phyloP scores from a whole-genome alignment of 2,113 vertebrate species.

The Eonycteris spelaea region DNA sequence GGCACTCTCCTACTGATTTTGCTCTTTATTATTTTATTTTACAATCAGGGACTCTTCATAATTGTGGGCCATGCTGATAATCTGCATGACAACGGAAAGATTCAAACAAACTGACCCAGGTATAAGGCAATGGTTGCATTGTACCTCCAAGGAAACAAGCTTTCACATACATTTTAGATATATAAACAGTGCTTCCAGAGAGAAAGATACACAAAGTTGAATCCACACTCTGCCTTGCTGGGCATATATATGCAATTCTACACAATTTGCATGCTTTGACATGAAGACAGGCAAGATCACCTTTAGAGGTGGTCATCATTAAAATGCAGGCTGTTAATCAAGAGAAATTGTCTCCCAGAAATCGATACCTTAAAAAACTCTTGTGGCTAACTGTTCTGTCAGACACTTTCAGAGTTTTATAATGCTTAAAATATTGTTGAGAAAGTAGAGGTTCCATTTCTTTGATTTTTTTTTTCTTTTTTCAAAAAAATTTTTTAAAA shows the following conservation, averaged over 20 bases:
- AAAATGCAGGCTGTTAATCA: slow-evolving; percentile 59
- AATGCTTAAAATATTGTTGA: slow-evolving; percentile 60
- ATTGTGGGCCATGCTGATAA: slow-evolving; percentile 66
- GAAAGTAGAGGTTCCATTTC: slow-evolving; percentile 38
- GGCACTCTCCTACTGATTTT: slow-evolving; percentile 60
- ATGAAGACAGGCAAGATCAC: not conserved
- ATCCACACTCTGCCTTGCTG: not conserved
- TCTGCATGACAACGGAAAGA: slow-evolving; percentile 62
- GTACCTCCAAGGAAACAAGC: not conserved
- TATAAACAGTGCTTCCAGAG: not conserved
- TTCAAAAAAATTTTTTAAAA: not conserved
- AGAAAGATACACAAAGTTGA: not conserved
- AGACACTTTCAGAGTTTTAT: slow-evolving; percentile 68
- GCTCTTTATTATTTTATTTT: slow-evolving; percentile 75
- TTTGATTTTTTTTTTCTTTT: slow-evolving; percentile 52
- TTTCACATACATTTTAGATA: slow-evolving; percentile 39
- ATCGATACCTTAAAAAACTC: slow-evolving; percentile 62
- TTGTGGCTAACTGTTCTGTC: slow-evolving; percentile 56
- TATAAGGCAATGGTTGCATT: slow-evolving; percentile 4
- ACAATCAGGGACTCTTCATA: slow-evolving; percentile 70
- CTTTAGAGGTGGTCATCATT: slow-evolving; percentile 49
- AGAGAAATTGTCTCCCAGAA: slow-evolving; percentile 54
- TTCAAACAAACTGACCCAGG: slow-evolving; percentile 67
- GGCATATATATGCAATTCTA: not conserved
- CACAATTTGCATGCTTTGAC: slow-evolving; percentile 39